phyloP scores from a whole-genome alignment of 2,113 vertebrate species.

The Thamnophis sirtalis region DNA sequence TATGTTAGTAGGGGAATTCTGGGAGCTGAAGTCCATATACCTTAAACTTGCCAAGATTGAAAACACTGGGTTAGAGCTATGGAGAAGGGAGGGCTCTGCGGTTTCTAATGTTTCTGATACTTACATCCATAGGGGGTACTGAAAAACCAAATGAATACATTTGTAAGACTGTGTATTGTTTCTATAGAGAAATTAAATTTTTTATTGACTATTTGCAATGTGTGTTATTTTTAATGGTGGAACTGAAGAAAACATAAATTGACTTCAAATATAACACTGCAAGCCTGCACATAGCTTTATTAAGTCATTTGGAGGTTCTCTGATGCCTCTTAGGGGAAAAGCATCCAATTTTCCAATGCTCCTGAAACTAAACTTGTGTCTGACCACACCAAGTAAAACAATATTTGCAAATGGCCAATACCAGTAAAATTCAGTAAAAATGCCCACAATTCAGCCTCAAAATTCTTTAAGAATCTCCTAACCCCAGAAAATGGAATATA shows the following conservation, averaged over 20 bases:
- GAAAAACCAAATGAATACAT: conserved; percentile 71
- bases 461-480: background rate
- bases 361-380: background rate
- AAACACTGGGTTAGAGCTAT: background rate
- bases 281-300: background rate
- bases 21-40: background rate
- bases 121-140: conserved; percentile 44
- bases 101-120: conserved; percentile 54
- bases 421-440: background rate
- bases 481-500: background rate
- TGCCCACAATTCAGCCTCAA: background rate
- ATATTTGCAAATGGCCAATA: background rate
- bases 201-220: conserved; percentile 50
- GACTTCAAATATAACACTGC: background rate
- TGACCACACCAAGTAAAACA: background rate
- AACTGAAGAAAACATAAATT: background rate
- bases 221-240: background rate
- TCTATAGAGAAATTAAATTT: conserved; percentile 75
- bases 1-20: background rate
- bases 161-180: conserved; percentile 74
- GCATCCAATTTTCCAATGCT: background rate
- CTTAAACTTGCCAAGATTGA: background rate
- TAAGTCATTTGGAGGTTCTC: background rate
- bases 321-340: too few relatives aligned
- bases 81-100: conserved; percentile 36